Base-by-base conservation (phyloP, 2,888 invertebrate genomes). In the Spisula solida region DNA sequence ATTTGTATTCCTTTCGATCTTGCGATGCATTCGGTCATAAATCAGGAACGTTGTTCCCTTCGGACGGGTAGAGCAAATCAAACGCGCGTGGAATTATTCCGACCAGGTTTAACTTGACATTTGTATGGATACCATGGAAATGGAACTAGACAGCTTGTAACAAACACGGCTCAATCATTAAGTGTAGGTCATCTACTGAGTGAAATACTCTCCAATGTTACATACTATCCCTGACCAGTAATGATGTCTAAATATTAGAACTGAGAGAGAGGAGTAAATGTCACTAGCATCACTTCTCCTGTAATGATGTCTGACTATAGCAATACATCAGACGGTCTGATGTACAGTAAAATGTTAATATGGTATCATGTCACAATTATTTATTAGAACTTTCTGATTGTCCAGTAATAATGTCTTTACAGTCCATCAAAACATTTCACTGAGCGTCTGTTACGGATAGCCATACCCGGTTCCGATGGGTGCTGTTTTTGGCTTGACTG, bases 111-210 rank as follows among this genome's bases (percentile, higher is more conserved):
- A 81, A 90, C 89, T 92, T 92, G 92, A 92, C 92, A 90, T 90
- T 89, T 87, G 89, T 89, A 88, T 84, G 87, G 84, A 34, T 86
- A 83, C 80, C 86, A 70, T 83, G 87, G 86, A 89, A 90, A 92
- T 92, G 85, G 86, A 90, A 92, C 60, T 82, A 75, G 92, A 92
- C 92, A 90, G 81, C 41, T 86, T 85, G 92, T 89, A 92, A 89
- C 89, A 82, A 89, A 92, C 90, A 90, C 90, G 86, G 78, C 31
- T 55, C 89, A 84, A 88, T 86, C 86, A 89, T 84, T 89, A 85
- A 56, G 60, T 60, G 80, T 81, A 88, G 89, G 91, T 91, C 91
- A 82, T 85, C 82, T 82, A 12, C 83, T 78, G 88, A 84, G 85
- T 75, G 84, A 79, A 81, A 82, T 60, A 18, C 14, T 75, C 75